Conservation (phyloP, 2,888 invertebrate species). For the Bunonema sp. region DNA sequence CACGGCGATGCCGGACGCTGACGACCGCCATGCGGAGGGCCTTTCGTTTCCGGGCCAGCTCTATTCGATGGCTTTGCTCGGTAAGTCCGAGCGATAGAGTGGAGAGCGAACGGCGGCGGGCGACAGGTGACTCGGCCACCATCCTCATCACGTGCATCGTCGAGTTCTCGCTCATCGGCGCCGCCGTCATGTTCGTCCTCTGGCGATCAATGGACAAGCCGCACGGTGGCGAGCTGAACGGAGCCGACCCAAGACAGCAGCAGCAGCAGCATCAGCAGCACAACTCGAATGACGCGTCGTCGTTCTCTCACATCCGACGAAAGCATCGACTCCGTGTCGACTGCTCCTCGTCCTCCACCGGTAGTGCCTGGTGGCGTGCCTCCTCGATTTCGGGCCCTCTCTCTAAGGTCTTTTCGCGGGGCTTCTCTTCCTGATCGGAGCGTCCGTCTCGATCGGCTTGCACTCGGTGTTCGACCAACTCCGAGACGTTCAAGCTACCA, state of each 20-base stretch:
- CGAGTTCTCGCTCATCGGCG: conserved; percentile 35
- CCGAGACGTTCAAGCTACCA: no score
- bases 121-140: conserved; percentile 39
- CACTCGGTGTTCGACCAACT: conserved; percentile 29
- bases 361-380: not conserved
- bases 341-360: conserved; percentile 19
- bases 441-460: conserved; percentile 36
- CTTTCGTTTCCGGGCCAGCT: no score
- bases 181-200: conserved; percentile 40
- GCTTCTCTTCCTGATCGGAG: conserved; percentile 31
- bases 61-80: no score
- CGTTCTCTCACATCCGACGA: no score
- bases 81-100: no score
- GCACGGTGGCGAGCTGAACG: not conserved
- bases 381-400: no score
- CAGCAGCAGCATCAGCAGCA: not conserved
- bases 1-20: no score
- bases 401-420: conserved; percentile 38
- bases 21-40: no score
- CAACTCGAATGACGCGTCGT: not conserved
- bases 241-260: not conserved
- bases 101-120: no score
- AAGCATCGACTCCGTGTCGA: conserved; percentile 38
- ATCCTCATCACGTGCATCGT: conserved; percentile 38
- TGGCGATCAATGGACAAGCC: conserved; percentile 32